These are phyloP conservation scores for Thamnophis sirtalis DNA, from an alignment of 2,113 vertebrate species.

Conservation along the genomic window DNA sequence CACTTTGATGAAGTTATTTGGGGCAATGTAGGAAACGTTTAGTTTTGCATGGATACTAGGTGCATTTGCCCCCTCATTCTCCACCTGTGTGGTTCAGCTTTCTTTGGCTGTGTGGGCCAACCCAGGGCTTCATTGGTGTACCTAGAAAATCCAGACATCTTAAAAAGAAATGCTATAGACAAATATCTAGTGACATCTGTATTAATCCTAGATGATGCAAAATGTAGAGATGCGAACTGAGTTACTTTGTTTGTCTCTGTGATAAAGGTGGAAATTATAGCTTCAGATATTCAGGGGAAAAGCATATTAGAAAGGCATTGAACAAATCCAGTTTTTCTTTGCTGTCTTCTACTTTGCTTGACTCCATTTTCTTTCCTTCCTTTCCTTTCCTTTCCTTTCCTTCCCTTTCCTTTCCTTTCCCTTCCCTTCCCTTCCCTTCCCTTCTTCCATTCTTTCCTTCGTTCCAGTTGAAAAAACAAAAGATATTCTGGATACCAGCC, in stretches of 20 bases:
- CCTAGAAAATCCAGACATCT: not conserved
- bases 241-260: not conserved
- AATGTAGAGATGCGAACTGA: not conserved
- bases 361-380: not conserved
- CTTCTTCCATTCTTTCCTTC: not conserved
- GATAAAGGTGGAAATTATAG: not conserved
- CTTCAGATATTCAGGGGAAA: not conserved
- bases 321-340: not conserved
- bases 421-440: not conserved
- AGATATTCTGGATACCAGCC: conserved; percentile 76
- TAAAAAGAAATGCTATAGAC: not conserved
- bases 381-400: not conserved
- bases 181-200: not conserved
- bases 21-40: not conserved
- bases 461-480: conserved; percentile 75
- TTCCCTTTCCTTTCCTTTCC: not conserved
- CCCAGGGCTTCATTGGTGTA: not conserved
- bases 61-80: not conserved
- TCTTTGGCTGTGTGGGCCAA: not conserved
- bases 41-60: not conserved
- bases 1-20: not conserved
- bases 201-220: not conserved
- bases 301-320: not conserved
- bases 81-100: too few relatives aligned
- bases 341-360: not conserved